Base-by-base conservation (phyloP, 2,888 invertebrate genomes). In the Didymodactylos carnosus region DNA sequence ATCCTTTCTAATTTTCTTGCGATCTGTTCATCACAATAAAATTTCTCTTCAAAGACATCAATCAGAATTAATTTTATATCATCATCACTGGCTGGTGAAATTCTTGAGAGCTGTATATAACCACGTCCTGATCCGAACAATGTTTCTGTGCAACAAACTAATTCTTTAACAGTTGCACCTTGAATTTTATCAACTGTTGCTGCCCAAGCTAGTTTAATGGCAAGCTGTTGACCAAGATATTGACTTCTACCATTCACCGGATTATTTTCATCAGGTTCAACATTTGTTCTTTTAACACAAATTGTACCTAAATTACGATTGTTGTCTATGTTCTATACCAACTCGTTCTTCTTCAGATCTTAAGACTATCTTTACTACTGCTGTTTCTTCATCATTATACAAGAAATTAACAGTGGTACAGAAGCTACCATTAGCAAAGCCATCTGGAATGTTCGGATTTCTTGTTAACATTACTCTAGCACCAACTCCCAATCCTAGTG, bases 111-210 rank as follows among this genome's bases (percentile, higher is more conserved):
- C 0, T 94, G 95, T 0, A 95, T 94, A 84, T 95, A 95, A 0
- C 94, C 92, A 84, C 95, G 94, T 0, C 95, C 95, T 43, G 91
- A 90, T 85, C 94, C 94, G 84, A 95, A 95, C 46, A 94, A 93
- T 80, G 90, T 88, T 0, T 89, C 87, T 71, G 94, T 83, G 10
- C 92, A 91, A 89, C 94, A 92, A 85, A 94, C 94, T 0, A 94
- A 93, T 85, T 93, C 93, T 81, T 94, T 94, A 77, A 94, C 85
- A 0, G 94, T 94, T 79, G 94, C 86, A 3, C 94, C 94, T 86
- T 94, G 87, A 75, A 92, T 92, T 84, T 95, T 95, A 82, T 95
- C 95, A 79, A 95, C 94, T 3, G 94, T 94, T 84, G 95, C 94
- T 0, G 94, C 94, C 94, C 94, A 95, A 23, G 94, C 94, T 25